Evolutionary conservation across 2,888 invertebrate genomes (phyloP).

Genomic region (Serrognathus titanus): DNA sequence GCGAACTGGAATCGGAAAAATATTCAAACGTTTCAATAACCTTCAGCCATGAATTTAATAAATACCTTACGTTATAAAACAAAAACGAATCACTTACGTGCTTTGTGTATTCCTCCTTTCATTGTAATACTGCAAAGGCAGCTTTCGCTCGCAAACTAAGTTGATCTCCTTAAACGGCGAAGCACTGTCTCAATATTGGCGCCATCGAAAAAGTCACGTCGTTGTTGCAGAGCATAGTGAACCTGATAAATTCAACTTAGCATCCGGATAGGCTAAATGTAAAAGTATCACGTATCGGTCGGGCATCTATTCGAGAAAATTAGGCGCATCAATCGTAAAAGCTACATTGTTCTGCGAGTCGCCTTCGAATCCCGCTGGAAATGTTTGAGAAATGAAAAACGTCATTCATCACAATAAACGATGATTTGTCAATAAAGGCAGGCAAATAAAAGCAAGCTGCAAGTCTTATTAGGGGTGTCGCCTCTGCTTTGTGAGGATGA

Average conservation of each 20-base stretch:
- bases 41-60: no score
- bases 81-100: neutral
- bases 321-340: slow-evolving; percentile 29
- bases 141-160: slow-evolving; percentile 8
- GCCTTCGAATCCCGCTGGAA: slow-evolving; percentile 16
- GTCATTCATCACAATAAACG: slow-evolving; percentile 18
- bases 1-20: no score
- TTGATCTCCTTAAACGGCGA: slow-evolving; percentile 12
- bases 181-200: slow-evolving; percentile 30
- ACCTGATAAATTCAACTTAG: slow-evolving; percentile 33
- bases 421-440: no score
- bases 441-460: no score
- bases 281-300: slow-evolving; percentile 43
- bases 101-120: neutral
- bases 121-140: neutral
- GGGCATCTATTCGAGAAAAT: slow-evolving; percentile 31
- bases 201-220: slow-evolving; percentile 34
- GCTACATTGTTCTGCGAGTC: slow-evolving; percentile 22
- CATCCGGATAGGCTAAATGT: slow-evolving; percentile 42
- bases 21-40: no score
- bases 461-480: no score
- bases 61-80: no score
- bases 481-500: no score
- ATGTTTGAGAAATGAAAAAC: slow-evolving; percentile 16
- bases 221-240: slow-evolving; percentile 26